Evolutionary conservation across 1,140 invertebrate species (phyloP), one percentile per base, ranked within the genome.

Genomic region (Grapholita molesta): DNA sequence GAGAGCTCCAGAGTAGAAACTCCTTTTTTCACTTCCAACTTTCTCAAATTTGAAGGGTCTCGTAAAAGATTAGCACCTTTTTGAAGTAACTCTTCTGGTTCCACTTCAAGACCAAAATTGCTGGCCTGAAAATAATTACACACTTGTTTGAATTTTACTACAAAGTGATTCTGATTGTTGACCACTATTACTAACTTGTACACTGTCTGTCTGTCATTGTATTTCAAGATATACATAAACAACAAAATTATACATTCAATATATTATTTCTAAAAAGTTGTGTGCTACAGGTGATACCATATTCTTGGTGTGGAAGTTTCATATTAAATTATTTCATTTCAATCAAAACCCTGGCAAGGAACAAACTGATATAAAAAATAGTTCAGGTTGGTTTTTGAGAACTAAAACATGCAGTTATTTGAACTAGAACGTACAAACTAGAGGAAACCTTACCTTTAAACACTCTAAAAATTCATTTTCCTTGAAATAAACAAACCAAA

Each of bases 81-180:
- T 21, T 78, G 55, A n/a, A 83, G 12, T 5, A 83, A 66, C 21
- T 84, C 75, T 15, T 71, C 52, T 32, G 80, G 67, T 64, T 76
- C 69, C 12, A 85, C 78, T 78, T 84, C 79, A 53, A 89, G 68
- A 9, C 69, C 71, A 64, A 61, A 70, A 74, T 88, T 89, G 72
- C 78, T 80, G 61, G 80, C 73, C 87, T 89, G 75, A 24, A 73
- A 81, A 65, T 55, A 53, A 25, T 0, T 15, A 57, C 3, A 57
- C 25, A 4, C 2, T 53, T 24, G 9, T 12, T 53, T 23, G 2
- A 23, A 12, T 24, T 53, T 21, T 11, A 9, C 7, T 23, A 53
- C 18, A 18, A n/a, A n/a, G n/a, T n/a, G n/a, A n/a, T n/a, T n/a
- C n/a, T n/a, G n/a, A n/a, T n/a, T n/a, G n/a, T n/a, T n/a, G n/a